A percentile compares a stretch with the other conserved stretches of the same genome.
phyloP scores from a whole-genome alignment of 2,888 invertebrate genomes.

The Xylocampa areola region DNA sequence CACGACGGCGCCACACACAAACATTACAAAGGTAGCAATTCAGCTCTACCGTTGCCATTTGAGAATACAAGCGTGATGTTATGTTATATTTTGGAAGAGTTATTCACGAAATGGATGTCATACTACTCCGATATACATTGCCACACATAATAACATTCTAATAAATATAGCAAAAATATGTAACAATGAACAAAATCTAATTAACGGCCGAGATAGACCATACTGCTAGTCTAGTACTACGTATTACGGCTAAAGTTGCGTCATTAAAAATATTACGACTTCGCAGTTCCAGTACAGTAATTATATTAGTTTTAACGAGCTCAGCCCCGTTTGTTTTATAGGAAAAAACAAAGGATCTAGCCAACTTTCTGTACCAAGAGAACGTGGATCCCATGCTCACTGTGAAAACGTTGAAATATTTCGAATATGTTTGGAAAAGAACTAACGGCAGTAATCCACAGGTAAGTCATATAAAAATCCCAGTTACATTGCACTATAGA shows the following conservation, averaged over 20 bases:
- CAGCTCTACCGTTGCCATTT: too few species aligned
- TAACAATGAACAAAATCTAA: constrained; percentile 55
- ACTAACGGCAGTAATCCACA: constrained; percentile 87
- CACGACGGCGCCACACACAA: too few species aligned
- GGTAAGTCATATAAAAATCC: constrained; percentile 64
- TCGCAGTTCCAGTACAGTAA: constrained; percentile 66
- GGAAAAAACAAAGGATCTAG: constrained; percentile 84
- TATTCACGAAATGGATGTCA: constrained; percentile 10
- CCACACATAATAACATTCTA: constrained; percentile 2
- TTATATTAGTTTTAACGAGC: constrained; percentile 80
- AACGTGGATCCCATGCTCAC: constrained; percentile 82
- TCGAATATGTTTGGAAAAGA: constrained; percentile 88
- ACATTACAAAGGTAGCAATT: too few species aligned
- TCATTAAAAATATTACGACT: constrained; percentile 77
- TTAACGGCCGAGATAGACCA: constrained; percentile 43
- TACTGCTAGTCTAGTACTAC: constrained; percentile 40
- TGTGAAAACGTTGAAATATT: constrained; percentile 83
- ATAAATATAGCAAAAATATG: constrained; percentile 18
- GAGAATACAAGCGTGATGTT: too few species aligned
- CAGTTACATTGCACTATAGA: background rate
- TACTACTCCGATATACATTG: background rate
- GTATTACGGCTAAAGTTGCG: constrained; percentile 68
- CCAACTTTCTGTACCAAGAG: constrained; percentile 83
- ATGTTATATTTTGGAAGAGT: too few species aligned
- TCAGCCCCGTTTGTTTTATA: constrained; percentile 66